phyloP scores from a whole-genome alignment of 2,888 invertebrate species.

The Apantesis nais region DNA sequence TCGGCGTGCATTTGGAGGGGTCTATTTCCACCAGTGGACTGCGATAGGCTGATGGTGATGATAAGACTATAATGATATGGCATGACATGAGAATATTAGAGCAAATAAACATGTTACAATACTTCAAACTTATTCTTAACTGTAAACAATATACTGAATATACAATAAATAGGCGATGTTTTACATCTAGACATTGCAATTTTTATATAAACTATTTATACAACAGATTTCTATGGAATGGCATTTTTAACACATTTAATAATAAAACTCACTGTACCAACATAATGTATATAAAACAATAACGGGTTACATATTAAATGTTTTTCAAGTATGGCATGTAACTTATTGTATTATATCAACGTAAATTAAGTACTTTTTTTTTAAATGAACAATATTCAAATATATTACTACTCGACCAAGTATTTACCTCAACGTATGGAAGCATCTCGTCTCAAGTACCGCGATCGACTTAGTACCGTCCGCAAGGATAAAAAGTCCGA shows the following conservation, averaged over 20 bases:
- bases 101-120: not conserved
- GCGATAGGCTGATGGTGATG: too few relatives aligned
- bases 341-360: not conserved
- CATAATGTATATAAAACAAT: not conserved
- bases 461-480: too few relatives aligned
- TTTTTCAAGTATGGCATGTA: not conserved
- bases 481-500: too few relatives aligned
- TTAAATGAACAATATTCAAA: not conserved
- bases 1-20: too few relatives aligned
- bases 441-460: too few relatives aligned
- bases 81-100: not conserved
- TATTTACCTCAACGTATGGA: too few relatives aligned
- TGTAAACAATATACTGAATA: not conserved
- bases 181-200: not conserved
- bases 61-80: not conserved
- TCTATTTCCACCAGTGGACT: too few relatives aligned
- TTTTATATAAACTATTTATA: not conserved
- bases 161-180: not conserved
- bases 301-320: not conserved
- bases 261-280: not conserved
- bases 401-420: too few relatives aligned
- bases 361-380: not conserved
- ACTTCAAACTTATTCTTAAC: constrained; percentile 10
- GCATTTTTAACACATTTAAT: not conserved
- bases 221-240: not conserved